Evolutionary conservation across 2,888 invertebrate genomes (phyloP), one percentile per base, ranked within the genome.

Genomic region (Andricus quercusramuli): DNA sequence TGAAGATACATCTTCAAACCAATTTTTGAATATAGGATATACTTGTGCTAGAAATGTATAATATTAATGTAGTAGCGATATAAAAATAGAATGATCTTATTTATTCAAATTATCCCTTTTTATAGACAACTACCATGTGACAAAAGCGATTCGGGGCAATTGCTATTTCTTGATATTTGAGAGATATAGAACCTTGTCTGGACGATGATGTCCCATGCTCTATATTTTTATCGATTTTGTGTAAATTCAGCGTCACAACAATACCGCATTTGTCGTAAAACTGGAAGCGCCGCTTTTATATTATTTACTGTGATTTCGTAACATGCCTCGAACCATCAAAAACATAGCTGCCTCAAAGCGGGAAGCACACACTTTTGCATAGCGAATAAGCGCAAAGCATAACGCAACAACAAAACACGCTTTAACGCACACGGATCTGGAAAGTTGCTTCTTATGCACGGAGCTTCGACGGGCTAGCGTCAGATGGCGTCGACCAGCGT

Each of bases 191-290:
- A 82, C 79, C 83, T 79, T 84, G 83, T 84, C 87, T 85, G 85
- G 84, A 84, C 84, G 82, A 85, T 84, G 77, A 83, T 86, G 82
- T 84, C 79, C 78, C 84, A 85, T 85, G 89, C 85, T 89, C 90
- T 88, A 91, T 89, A 90, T 91, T 90, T 90, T 89, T 90, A 91
- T 92, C 89, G 91, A 91, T 92, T 90, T 87, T 87, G 87, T 88
- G 89, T 90, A 90, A 91, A 92, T 90, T 90, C 89, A 86, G 85
- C 83, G 85, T 79, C 77, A 82, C 82, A 85, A 83, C 82, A 84
- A 85, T 83, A 82, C 80, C 79, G 82, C 78, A 81, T 82, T 80
- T 82, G 79, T 84, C 83, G 81, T 85, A 84, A 85, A 83, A 83
- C 47, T 79, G 29, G 77, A 78, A 83, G 66, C 79, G 78, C 78